Evolutionary conservation across 1,140 invertebrate genomes (phyloP).

Genomic region (Ceratoteleas bidentatus): DNA sequence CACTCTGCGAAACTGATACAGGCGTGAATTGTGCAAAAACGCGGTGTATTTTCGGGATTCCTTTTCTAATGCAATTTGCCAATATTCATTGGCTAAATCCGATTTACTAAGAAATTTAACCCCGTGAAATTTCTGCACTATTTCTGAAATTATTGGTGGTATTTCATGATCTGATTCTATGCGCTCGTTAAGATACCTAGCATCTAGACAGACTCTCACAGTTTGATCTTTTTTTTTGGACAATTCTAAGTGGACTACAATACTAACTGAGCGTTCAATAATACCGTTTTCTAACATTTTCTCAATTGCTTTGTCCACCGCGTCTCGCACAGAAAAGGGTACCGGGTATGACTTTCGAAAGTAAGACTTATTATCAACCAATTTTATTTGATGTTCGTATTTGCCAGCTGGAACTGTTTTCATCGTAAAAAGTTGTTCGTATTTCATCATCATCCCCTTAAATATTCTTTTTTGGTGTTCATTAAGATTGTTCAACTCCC

Average conservation of each 20-base stretch:
- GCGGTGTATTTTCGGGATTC: background rate
- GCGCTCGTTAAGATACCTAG: background rate
- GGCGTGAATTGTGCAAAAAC: background rate
- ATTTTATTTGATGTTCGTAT: constrained; percentile 45
- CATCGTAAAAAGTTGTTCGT: constrained; percentile 35
- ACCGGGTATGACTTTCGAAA: constrained; percentile 45
- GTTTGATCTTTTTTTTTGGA: background rate
- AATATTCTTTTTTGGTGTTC: constrained; percentile 19
- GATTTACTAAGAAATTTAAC: background rate
- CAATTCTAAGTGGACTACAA: background rate
- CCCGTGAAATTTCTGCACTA: background rate
- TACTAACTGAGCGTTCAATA: background rate
- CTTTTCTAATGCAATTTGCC: background rate
- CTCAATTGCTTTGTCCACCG: constrained; percentile 11
- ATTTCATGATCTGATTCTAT: background rate
- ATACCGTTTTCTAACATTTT: background rate
- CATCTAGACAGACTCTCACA: background rate
- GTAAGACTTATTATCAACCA: constrained; percentile 35
- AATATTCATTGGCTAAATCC: too few relatives aligned
- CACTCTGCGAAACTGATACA: background rate
- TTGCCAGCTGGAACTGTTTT: constrained; percentile 28
- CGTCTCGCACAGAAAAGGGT: constrained; percentile 17
- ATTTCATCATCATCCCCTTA: constrained; percentile 12
- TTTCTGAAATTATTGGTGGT: too few relatives aligned
- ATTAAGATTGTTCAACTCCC: background rate